phyloP scores from a whole-genome alignment of 2,797 vertebrate genomes.

The Pseudochirops cupreus region DNA sequence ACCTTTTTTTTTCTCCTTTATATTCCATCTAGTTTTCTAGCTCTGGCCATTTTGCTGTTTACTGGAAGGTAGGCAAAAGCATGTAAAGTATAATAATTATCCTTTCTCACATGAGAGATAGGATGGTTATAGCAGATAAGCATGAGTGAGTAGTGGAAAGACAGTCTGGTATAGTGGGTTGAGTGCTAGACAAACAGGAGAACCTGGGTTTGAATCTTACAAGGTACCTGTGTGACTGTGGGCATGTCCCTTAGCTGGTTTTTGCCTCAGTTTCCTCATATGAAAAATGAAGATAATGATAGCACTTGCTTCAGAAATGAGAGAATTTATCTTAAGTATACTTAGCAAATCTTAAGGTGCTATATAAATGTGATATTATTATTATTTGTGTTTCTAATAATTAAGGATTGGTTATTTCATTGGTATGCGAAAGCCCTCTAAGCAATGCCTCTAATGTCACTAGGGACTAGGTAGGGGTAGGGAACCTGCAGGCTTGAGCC shows the following conservation, averaged over 20 bases:
- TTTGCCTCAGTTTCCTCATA: background rate
- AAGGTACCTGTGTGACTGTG: too few species aligned
- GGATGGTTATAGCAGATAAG: background rate
- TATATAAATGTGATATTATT: background rate
- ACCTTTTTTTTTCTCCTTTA: background rate
- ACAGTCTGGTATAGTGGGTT: background rate
- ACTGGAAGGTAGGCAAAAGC: background rate
- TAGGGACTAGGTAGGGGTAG: background rate
- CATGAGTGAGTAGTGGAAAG: background rate
- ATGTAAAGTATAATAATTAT: background rate
- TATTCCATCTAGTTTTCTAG: background rate
- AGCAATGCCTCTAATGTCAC: background rate
- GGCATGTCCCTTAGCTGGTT: background rate
- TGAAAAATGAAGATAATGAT: background rate
- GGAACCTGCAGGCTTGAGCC: too few species aligned
- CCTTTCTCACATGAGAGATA: background rate
- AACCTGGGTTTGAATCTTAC: background rate
- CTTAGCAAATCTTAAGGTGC: background rate
- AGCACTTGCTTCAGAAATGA: background rate
- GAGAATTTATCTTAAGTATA: background rate
- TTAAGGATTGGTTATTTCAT: background rate
- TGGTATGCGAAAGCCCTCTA: background rate
- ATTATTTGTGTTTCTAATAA: background rate
- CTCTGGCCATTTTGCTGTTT: background rate
- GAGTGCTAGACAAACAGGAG: background rate